phyloP scores from a whole-genome alignment of 2,888 invertebrate species.

The Meteorus colon region DNA sequence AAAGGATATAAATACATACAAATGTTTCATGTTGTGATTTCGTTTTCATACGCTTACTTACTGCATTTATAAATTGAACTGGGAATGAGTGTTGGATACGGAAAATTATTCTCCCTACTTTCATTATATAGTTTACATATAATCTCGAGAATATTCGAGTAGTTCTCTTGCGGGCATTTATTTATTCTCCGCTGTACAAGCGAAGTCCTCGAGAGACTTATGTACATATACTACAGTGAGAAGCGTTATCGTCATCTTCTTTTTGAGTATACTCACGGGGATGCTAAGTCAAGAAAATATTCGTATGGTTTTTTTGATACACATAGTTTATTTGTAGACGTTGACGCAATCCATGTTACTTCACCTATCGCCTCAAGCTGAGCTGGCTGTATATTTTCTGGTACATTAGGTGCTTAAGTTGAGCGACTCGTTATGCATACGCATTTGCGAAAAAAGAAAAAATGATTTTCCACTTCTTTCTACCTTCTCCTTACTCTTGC shows the following conservation, averaged over 20 bases:
- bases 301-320: background rate
- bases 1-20: background rate
- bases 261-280: slow-evolving; percentile 30
- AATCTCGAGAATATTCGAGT: slow-evolving; percentile 7
- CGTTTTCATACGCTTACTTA: background rate
- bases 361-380: slow-evolving; percentile 4
- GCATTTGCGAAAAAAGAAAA: background rate
- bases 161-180: slow-evolving; percentile 28
- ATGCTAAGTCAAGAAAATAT: slow-evolving; percentile 22
- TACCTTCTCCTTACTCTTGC: slow-evolving; percentile 32
- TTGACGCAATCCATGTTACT: slow-evolving; percentile 23
- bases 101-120: background rate
- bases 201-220: slow-evolving; percentile 38
- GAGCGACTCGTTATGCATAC: slow-evolving; percentile 44
- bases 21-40: background rate
- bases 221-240: slow-evolving; percentile 25
- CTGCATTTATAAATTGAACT: slow-evolving; percentile 13
- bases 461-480: slow-evolving; percentile 23
- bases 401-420: slow-evolving; percentile 59
- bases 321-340: slow-evolving; percentile 23
- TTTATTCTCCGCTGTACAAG: slow-evolving; percentile 27
- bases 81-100: slow-evolving; percentile 16
- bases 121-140: background rate
- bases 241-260: slow-evolving; percentile 41
- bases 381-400: slow-evolving; percentile 59